These are phyloP conservation scores for Enteromius thamalakanensis DNA, from an alignment of 2,797 vertebrate genomes.

Conservation along the genomic window DNA sequence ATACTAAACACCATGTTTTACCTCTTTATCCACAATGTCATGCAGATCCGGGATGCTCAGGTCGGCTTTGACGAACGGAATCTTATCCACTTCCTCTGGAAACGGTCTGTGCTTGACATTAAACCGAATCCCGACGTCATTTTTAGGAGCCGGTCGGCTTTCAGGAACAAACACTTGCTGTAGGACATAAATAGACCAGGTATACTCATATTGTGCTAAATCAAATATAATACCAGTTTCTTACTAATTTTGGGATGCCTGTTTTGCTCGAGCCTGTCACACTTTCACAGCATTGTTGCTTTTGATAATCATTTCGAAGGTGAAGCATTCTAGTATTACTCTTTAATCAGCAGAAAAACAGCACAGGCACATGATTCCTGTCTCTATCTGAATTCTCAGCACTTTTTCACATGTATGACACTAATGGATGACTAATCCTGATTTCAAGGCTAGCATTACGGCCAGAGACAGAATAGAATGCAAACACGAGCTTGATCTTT, in stretches of 20 bases:
- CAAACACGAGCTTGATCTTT: background rate
- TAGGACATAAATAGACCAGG: background rate
- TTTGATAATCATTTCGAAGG: background rate
- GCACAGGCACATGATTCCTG: background rate
- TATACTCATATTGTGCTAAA: background rate
- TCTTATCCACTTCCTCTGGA: conserved; percentile 90
- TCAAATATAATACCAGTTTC: background rate
- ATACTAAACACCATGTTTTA: conserved; percentile 58
- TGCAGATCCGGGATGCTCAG: conserved; percentile 88
- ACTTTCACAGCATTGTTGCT: background rate
- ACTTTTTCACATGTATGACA: background rate
- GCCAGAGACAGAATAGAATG: background rate
- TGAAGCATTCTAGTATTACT: background rate
- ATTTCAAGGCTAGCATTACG: background rate
- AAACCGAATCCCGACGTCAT: conserved; percentile 82
- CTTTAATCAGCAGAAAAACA: background rate
- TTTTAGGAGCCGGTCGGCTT: conserved; percentile 76
- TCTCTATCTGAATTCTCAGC: background rate
- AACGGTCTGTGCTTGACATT: conserved; percentile 86
- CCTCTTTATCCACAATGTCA: conserved; percentile 84
- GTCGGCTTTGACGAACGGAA: conserved; percentile 89
- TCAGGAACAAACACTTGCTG: conserved; percentile 84
- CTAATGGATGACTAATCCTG: background rate
- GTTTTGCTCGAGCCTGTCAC: background rate
- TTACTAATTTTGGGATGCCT: background rate